phyloP scores from a whole-genome alignment of 2,797 vertebrate genomes.

The Sparus aurata region DNA sequence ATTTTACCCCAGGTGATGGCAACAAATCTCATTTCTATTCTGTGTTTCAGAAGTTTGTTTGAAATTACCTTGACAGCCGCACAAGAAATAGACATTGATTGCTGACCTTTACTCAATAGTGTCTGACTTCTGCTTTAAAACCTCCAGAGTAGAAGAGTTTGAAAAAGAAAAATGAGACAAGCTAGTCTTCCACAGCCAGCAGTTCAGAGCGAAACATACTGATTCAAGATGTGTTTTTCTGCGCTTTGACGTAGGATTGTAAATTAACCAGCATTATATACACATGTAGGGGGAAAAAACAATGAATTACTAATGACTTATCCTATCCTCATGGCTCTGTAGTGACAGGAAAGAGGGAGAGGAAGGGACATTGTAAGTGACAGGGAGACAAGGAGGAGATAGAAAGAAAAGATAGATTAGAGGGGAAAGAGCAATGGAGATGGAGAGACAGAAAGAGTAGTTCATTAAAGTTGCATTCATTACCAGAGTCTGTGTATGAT shows the following conservation, averaged over 20 bases:
- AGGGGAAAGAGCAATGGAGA: slow-evolving; percentile 37
- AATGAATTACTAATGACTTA: slow-evolving; percentile 74
- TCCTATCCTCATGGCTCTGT: slow-evolving; percentile 47
- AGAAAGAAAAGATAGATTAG: slow-evolving; percentile 48
- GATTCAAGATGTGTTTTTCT: slow-evolving; percentile 43
- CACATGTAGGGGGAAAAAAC: slow-evolving; percentile 44
- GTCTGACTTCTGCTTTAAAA: slow-evolving; percentile 38
- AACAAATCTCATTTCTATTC: slow-evolving; percentile 22
- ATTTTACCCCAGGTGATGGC: slow-evolving; percentile 24
- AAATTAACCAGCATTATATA: slow-evolving; percentile 61
- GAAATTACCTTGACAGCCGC: slow-evolving; percentile 22
- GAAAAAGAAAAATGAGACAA: neutral
- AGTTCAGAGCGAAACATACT: slow-evolving; percentile 31
- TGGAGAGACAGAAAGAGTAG: slow-evolving; percentile 23
- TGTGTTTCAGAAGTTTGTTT: slow-evolving; percentile 36
- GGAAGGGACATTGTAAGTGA: slow-evolving; percentile 22
- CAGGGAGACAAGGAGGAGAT: slow-evolving; percentile 14
- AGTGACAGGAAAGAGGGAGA: slow-evolving; percentile 28
- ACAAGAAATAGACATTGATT: slow-evolving; percentile 46
- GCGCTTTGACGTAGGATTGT: slow-evolving; percentile 47
- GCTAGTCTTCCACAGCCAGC: neutral
- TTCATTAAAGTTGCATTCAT: slow-evolving; percentile 65
- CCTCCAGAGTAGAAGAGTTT: neutral
- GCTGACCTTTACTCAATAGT: slow-evolving; percentile 25
- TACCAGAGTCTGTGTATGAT: slow-evolving; percentile 41